phyloP scores from a whole-genome alignment of 2,888 invertebrate species.

The Dicyrtoma fusca region DNA sequence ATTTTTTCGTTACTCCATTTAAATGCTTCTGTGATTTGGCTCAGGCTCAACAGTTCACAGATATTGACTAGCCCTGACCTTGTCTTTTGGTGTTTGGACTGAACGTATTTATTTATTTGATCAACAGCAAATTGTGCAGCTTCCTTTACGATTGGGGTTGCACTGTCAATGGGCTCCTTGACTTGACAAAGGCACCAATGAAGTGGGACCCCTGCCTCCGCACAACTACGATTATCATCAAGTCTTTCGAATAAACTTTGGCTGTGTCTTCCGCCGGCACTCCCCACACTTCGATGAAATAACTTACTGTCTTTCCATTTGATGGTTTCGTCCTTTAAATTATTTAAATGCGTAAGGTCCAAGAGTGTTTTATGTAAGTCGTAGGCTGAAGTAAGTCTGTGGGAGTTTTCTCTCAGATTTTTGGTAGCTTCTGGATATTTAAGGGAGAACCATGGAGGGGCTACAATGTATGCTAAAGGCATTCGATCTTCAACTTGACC shows the following conservation, averaged over 20 bases:
- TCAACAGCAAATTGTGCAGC: neutral
- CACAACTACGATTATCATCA: slow-evolving; percentile 35
- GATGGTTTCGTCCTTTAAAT: neutral
- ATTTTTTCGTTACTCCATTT: slow-evolving; percentile 6
- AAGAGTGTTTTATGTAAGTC: slow-evolving; percentile 79
- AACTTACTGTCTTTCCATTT: neutral
- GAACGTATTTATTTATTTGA: neutral
- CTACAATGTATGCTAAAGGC: slow-evolving; percentile 29
- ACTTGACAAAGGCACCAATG: slow-evolving; percentile 40
- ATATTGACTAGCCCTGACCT: neutral
- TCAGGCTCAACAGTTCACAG: neutral
- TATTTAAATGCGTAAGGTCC: slow-evolving; percentile 64
- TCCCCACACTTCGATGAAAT: too few species aligned
- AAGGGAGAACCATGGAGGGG: slow-evolving; percentile 58
- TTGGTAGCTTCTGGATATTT: slow-evolving; percentile 57
- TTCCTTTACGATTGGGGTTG: neutral
- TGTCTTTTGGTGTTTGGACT: neutral
- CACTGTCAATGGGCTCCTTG: neutral
- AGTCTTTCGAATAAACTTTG: slow-evolving; percentile 37
- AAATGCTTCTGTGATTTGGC: neutral
- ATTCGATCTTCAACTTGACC: slow-evolving; percentile 57
- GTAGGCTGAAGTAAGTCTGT: slow-evolving; percentile 73
- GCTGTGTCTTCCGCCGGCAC: neutral
- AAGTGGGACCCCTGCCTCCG: slow-evolving; percentile 35
- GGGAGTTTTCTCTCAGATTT: slow-evolving; percentile 63